A percentile compares a stretch with the other conserved stretches of the same genome.
These are phyloP conservation scores for Proales similis DNA, from an alignment of 1,140 invertebrate species.

Conservation along the genomic window DNA sequence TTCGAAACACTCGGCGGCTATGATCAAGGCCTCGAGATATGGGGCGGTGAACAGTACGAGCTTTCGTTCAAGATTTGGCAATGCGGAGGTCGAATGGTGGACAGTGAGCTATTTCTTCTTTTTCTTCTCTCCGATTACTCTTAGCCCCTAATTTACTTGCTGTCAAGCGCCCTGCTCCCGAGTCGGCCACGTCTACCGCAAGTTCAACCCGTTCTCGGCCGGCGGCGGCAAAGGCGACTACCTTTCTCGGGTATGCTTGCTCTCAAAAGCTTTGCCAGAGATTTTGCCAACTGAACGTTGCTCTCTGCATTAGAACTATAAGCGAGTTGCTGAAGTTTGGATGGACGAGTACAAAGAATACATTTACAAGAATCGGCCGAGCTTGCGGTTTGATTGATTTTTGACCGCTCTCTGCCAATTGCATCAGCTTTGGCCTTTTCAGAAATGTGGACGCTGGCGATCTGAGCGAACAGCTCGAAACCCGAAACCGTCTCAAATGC, in stretches of 20 bases:
- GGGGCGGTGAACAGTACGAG: conserved; percentile 66
- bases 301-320: conserved; percentile 80
- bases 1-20: conserved; percentile 65
- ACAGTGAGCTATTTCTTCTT: conserved; percentile 60
- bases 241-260: conserved; percentile 9
- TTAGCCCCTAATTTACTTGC: not conserved
- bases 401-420: not conserved
- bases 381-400: conserved; percentile 37
- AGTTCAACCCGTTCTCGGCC: conserved; percentile 95
- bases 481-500: conserved; percentile 72
- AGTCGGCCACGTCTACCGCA: conserved; percentile 94
- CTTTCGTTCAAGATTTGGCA: conserved; percentile 59
- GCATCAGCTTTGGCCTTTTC: not conserved
- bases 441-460: conserved; percentile 46
- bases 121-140: not conserved
- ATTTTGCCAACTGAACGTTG: not conserved
- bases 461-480: conserved; percentile 62
- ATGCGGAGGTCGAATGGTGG: conserved; percentile 82
- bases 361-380: conserved; percentile 14
- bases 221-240: conserved; percentile 67
- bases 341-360: conserved; percentile 83
- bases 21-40: conserved; percentile 63
- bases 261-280: not conserved
- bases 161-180: conserved; percentile 74
- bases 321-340: conserved; percentile 62